Base-by-base conservation (phyloP, 30 jellyfish, hydroid and myxozoan species). In the Calvadosia cruxmelitensis region DNA sequence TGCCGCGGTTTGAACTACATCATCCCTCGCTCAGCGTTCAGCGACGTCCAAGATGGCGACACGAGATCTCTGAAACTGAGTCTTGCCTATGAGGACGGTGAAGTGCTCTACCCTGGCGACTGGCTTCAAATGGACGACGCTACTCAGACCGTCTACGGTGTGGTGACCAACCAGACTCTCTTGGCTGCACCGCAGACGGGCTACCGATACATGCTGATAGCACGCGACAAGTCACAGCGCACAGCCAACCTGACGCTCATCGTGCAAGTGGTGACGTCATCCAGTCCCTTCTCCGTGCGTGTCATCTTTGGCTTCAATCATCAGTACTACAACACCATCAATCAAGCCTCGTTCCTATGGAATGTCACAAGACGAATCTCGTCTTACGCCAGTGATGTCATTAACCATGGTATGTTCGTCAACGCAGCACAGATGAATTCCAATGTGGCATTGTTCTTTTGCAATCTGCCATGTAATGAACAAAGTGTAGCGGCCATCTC, bases 141-240 rank as follows among this genome's bases (percentile, higher is more conserved):
- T 0, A 68, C 52, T 27, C 81, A 77, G 73, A 71, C n/a, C 74
- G 64, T 90, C 33, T 78, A 82, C 67, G 98, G 98, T 34, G 69
- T 77, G 86, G 95, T 82, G 26, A 77, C 95, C 13, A 83, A 42
- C 29, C 66, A 53, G 0, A 88, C 77, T 1, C 69, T 67, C 67
- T 62, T 34, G 57, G 31, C 29, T 27, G 86, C 93, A 3, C 93
- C 95, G 5, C 31, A 1, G 3, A 20, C 12, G 2, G 93, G 92
- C 27, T 81, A 68, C 73, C 28, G 52, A 24, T 90, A 90, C 32
- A 27, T 50, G 52, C 42, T 90, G 2, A 71, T 64, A 27, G 93
- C 95, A 29, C 81, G 94, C 12, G 98, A 90, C 57, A 74, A 81
- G 13, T 77, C 98, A 0, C 93, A 95, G 5, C 34, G 98, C 27